Base-by-base conservation (phyloP, 2,113 vertebrate species). In the Oreamnos americanus region DNA sequence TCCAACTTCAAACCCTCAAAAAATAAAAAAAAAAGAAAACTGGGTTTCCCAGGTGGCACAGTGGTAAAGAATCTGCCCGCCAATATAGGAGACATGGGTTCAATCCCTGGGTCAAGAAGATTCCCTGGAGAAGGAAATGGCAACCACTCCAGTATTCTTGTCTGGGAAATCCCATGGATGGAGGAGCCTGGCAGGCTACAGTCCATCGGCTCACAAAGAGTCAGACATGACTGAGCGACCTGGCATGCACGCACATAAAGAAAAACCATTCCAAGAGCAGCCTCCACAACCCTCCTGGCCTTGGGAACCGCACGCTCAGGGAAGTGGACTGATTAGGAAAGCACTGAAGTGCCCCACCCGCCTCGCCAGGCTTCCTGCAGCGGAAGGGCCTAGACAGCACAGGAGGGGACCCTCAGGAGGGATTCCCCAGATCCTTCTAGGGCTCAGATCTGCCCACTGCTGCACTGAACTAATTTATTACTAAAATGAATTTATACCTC, bases 241-340 rank as follows among this genome's bases (percentile, higher is more conserved):
- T 39, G 67, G 67, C 67, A 39, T 0, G 19, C n/a, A 39, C 0
- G 2, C n/a, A 74, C 19, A 74, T 39, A 62, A n/a, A 23, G 57
- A 55, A 57, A n/a, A 7, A 16, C 26, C 62, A 26, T 28, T 76
- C 19, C 16, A 6, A 47, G 26, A 17, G 84, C 30, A 43, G 33
- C 78, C 30, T 49, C 47, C 16, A 7, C 0, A 7, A 15, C 45
- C 23, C 33, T 76, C 28, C 53, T 26, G 82, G 55, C 19, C 39
- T 55, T 0, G 3, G 57, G 57, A 30, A 45, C 13, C 1, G 49
- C 47, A 53, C 7, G 82, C 53, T 33, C 28, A 33, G 2, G 33
- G 4, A 25, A 51, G 47, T 7, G 7, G 21, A 7, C 26, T 16
- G 49, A 26, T 9, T 25, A 26, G 13, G 15, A 39, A 74, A 60